These are phyloP conservation scores for Unio pictorum DNA, from an alignment of 2,888 invertebrate species.

Conservation along the genomic window DNA sequence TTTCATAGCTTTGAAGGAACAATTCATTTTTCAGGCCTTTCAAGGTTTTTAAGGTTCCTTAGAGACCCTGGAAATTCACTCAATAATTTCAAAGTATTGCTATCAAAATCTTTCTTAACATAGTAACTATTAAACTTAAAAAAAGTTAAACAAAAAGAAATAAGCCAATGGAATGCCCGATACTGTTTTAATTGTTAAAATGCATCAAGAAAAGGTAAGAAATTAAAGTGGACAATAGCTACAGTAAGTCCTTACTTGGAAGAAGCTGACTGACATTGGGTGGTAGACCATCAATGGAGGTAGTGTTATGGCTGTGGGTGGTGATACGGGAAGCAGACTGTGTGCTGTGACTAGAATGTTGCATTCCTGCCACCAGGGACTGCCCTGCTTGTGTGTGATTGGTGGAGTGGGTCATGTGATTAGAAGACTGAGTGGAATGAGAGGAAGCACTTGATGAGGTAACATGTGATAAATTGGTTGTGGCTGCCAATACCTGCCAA, in stretches of 20 bases:
- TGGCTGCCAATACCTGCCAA: not conserved
- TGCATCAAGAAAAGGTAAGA: too few species aligned
- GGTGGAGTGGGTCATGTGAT: constrained; percentile 32
- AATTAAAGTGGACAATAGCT: too few species aligned
- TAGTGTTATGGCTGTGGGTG: constrained; percentile 32
- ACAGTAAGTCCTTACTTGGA: constrained; percentile 54
- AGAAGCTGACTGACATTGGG: constrained; percentile 60
- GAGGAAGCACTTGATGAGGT: constrained; percentile 3
- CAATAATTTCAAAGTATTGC: too few species aligned
- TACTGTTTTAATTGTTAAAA: too few species aligned
- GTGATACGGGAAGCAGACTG: constrained; percentile 15
- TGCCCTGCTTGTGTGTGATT: constrained; percentile 45
- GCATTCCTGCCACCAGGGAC: constrained; percentile 31
- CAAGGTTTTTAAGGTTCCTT: too few species aligned
- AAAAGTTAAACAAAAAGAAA: too few species aligned
- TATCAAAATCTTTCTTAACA: too few species aligned
- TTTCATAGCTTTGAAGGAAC: too few species aligned
- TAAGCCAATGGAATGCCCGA: too few species aligned
- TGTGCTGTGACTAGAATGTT: constrained; percentile 13
- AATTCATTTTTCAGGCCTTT: too few species aligned
- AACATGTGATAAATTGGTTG: constrained; percentile 1
- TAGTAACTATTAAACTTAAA: too few species aligned
- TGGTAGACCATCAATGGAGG: constrained; percentile 43
- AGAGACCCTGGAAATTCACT: too few species aligned
- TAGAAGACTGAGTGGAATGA: constrained; percentile 28